Conservation (phyloP, 1,140 invertebrate genomes). For the Drosophila watanabei region DNA sequence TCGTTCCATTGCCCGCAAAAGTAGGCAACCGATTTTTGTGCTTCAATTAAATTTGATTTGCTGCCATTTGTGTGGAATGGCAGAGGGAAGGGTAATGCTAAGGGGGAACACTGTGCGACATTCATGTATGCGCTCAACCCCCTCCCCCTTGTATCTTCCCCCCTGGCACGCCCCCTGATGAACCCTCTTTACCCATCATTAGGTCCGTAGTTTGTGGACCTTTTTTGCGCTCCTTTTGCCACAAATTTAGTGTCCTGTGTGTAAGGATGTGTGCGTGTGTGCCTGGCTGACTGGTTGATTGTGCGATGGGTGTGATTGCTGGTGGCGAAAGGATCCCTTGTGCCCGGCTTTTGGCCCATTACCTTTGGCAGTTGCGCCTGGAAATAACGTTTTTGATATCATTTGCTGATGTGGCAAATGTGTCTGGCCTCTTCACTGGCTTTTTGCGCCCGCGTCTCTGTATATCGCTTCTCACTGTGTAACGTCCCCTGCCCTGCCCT, state of each 20-base stretch:
- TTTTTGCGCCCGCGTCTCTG: constrained; percentile 7
- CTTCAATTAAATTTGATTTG: constrained; percentile 82
- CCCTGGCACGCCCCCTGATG: constrained; percentile 2
- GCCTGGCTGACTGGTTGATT: constrained; percentile 10
- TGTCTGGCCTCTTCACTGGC: constrained; percentile 44
- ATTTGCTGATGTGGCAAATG: constrained; percentile 83
- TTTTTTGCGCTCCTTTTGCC: constrained; percentile 63
- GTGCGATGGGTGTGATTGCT: constrained; percentile 19
- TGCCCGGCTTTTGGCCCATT: constrained; percentile 43
- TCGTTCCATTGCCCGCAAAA: constrained; percentile 44
- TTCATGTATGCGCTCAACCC: constrained; percentile 65
- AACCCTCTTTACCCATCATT: constrained; percentile 73
- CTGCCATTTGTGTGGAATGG: constrained; percentile 39
- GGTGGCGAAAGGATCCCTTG: constrained; percentile 14
- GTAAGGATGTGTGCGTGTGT: constrained; percentile 8
- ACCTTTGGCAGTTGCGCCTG: constrained; percentile 67
- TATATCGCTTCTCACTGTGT: constrained; percentile 27
- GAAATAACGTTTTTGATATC: constrained; percentile 82
- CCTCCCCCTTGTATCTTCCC: not conserved
- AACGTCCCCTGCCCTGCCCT: not conserved
- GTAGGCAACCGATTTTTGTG: constrained; percentile 57
- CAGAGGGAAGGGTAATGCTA: not conserved
- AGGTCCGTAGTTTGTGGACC: constrained; percentile 78
- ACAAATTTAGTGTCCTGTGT: constrained; percentile 68
- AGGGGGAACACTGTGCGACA: constrained; percentile 40